Evolutionary conservation across 2,113 vertebrate species (phyloP).

Genomic region (Ameiurus melas): DNA sequence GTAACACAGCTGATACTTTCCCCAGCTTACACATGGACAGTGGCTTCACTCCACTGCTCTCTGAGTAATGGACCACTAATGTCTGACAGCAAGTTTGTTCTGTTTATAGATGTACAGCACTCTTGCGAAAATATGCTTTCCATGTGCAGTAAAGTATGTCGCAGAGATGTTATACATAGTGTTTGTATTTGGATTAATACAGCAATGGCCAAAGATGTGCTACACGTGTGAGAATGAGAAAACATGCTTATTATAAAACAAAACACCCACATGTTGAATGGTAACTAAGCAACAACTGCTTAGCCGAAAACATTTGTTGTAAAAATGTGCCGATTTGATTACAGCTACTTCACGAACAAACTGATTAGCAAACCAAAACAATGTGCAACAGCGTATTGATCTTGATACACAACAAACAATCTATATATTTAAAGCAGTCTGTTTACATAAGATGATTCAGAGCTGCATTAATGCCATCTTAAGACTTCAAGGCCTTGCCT

Average conservation of each 20-base stretch:
- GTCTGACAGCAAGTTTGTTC: background rate
- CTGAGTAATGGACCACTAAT: background rate
- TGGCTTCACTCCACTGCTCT: slow-evolving; percentile 7
- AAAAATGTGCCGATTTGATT: background rate
- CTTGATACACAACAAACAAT: background rate
- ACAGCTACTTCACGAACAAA: background rate
- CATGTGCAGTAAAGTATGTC: background rate
- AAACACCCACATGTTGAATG: background rate
- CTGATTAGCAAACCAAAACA: background rate
- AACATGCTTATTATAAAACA: too few species aligned
- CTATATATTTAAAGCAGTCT: background rate
- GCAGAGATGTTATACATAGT: background rate
- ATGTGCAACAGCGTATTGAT: background rate
- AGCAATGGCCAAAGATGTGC: background rate
- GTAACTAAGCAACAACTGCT: background rate
- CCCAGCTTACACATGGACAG: background rate
- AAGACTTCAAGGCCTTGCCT: background rate
- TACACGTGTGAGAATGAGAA: background rate
- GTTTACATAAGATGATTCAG: background rate
- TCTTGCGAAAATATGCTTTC: background rate
- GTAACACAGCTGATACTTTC: background rate
- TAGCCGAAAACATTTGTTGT: background rate
- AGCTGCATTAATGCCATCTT: background rate
- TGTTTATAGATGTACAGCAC: background rate
- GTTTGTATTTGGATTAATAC: background rate